A percentile compares a stretch with the other conserved stretches of the same genome.
phyloP scores from a whole-genome alignment of 2,113 vertebrate species.

The Oryzias curvinotus region DNA sequence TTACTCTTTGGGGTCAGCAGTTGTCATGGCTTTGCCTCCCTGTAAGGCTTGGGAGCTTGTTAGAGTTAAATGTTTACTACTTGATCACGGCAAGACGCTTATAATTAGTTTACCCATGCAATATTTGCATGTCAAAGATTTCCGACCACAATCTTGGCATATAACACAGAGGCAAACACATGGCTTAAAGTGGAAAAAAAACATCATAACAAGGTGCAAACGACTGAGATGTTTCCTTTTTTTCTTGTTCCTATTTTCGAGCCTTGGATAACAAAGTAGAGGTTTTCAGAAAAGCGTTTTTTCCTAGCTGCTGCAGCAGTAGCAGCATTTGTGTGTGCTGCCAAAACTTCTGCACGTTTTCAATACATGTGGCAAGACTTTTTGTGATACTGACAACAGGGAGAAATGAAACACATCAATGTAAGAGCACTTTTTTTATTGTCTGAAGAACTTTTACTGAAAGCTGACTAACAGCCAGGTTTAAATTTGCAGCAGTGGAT shows the following conservation, averaged over 20 bases:
- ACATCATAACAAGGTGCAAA: neutral
- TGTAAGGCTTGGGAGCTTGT: constrained; percentile 27
- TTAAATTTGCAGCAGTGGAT: neutral
- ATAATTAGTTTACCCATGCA: constrained; percentile 13
- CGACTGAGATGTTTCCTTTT: neutral
- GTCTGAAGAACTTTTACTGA: constrained; percentile 9
- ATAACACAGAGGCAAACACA: neutral
- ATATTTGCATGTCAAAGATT: constrained; percentile 18
- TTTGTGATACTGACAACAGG: constrained; percentile 9
- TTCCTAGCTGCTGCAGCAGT: neutral
- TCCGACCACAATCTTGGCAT: neutral
- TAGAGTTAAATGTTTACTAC: constrained; percentile 28
- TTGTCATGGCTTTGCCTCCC: constrained; percentile 16
- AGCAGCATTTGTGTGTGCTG: neutral
- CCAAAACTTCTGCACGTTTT: constrained; percentile 1
- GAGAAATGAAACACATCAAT: constrained; percentile 11
- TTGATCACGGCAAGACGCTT: constrained; percentile 15
- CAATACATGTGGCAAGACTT: neutral
- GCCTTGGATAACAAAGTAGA: neutral
- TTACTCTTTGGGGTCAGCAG: constrained; percentile 13
- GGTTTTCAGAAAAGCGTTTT: neutral
- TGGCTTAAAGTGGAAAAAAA: neutral
- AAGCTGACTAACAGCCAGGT: constrained; percentile 2
- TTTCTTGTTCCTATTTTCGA: neutral
- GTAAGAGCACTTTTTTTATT: constrained; percentile 10